Conservation (phyloP, 2,888 invertebrate genomes). For the Invenusta paracnida region DNA sequence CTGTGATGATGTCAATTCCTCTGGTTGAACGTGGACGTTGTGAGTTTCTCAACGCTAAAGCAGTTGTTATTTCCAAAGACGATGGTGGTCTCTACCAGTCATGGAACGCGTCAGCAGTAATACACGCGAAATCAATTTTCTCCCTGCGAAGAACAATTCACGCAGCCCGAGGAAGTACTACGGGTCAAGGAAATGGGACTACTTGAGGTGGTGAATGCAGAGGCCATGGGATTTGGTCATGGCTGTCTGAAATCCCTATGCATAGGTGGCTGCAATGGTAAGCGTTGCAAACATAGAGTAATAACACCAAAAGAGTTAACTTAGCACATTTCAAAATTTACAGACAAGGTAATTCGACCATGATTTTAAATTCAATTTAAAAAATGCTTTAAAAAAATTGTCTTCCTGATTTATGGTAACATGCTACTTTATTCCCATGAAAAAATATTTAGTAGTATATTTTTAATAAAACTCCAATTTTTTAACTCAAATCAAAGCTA, state of each 20-base stretch:
- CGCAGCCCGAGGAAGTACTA: slow-evolving; percentile 3
- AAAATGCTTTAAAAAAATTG: too few species aligned
- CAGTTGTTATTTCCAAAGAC: slow-evolving; percentile 2
- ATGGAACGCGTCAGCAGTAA: neutral
- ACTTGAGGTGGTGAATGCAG: neutral
- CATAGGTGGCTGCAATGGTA: slow-evolving; percentile 17
- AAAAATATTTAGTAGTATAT: too few species aligned
- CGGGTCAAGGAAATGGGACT: neutral
- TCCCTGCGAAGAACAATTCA: slow-evolving; percentile 22
- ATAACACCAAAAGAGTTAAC: too few species aligned
- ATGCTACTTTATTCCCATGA: too few species aligned
- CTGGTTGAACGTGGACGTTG: neutral
- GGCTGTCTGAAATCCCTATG: slow-evolving; percentile 18
- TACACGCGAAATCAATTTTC: slow-evolving; percentile 12
- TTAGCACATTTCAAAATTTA: too few species aligned
- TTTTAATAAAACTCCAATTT: too few species aligned
- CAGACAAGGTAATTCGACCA: too few species aligned
- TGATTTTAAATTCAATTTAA: too few species aligned
- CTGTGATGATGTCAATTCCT: neutral
- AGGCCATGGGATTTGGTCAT: slow-evolving; percentile 4
- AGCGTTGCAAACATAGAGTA: neutral
- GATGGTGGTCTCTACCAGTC: slow-evolving; percentile 13
- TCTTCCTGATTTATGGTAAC: too few species aligned
- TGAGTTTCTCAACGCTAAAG: slow-evolving; percentile 12
- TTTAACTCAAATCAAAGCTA: too few species aligned